Evolutionary conservation across 2,888 invertebrate genomes (phyloP), one percentile per base, ranked within the genome.

Genomic region (Seladonia tumulorum): DNA sequence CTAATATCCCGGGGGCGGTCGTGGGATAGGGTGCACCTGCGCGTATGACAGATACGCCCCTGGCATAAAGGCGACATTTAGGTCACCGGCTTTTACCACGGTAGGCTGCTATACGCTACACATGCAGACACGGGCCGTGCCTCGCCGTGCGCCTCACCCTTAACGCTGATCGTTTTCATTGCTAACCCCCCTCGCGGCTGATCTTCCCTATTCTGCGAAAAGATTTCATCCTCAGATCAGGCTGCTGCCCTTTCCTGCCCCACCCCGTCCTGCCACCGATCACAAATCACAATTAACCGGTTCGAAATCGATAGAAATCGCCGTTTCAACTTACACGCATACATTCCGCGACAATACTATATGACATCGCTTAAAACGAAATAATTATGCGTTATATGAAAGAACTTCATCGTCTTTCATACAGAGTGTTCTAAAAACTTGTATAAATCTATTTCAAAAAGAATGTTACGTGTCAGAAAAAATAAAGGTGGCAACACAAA

Each of bases 61-160:
- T 90, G 90, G 90, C 90, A 90, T 89, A 90, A 90, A 90, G 89
- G 84, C 90, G 90, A 90, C 90, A 90, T 90, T 90, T 90, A 89
- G 90, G 90, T 90, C 90, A 85, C 82, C 85, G 86, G 90, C 90
- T 90, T 90, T 89, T 89, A 89, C 88, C 85, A 82, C 83, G 86
- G 81, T 82, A 47, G 84, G 79, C 70, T 22, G 53, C 53, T 53
- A 53, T 88, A 35, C 66, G 35, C 68, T 66, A 71, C 89, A 86
- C 84, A 83, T 77, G 88, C 85, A 82, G 79, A 83, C 79, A 63
- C 78, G 77, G 49, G 68, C 39, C 68, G 53, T 22, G 53, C 53
- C 53, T 53, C 53, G 22, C 22, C 53, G 53, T 53, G 53, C 16
- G 66, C 66, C 66, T 66, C 35, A 35, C 66, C 68, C 74, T 76